Percentiles rank a stretch among this genome's conserved stretches.
Conservation (phyloP, 2,888 invertebrate species). For the Cryptophagus acutangulus region DNA sequence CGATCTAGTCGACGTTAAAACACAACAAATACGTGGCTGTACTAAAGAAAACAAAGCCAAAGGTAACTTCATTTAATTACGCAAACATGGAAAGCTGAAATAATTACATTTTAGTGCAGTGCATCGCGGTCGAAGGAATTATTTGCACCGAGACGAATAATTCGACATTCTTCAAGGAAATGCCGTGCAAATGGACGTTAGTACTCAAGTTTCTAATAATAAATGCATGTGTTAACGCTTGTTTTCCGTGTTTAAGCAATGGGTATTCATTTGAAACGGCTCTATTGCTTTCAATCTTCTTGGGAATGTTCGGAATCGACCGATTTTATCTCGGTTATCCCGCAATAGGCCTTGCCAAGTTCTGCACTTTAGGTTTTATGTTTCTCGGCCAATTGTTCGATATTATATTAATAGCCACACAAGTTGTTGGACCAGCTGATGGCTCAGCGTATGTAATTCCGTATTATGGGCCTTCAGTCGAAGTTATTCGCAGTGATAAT, state of each 20-base stretch:
- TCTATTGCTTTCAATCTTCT: constrained; percentile 86
- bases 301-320: constrained; percentile 97
- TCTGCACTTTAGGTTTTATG: constrained; percentile 94
- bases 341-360: constrained; percentile 88
- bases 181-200: constrained; percentile 95
- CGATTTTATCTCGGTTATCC: constrained; percentile 98
- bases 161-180: constrained; percentile 72
- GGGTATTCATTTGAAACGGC: constrained; percentile 92
- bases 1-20: constrained; percentile 77
- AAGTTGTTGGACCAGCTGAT: constrained; percentile 91
- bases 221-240: neutral
- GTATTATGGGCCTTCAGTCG: constrained; percentile 85
- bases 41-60: constrained; percentile 72
- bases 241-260: constrained; percentile 61
- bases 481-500: constrained; percentile 76
- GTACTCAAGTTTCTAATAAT: constrained; percentile 40
- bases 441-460: constrained; percentile 92
- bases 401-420: constrained; percentile 91
- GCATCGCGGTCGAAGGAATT: constrained; percentile 77
- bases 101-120: constrained; percentile 58
- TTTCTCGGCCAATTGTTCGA: constrained; percentile 93
- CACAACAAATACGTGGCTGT: constrained; percentile 83
- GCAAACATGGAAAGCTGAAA: too few species aligned
- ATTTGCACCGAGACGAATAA: constrained; percentile 75
- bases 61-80: constrained; percentile 58